These are phyloP conservation scores for Medauroidea extradentata DNA, from an alignment of 1,140 invertebrate species.

Conservation along the genomic window DNA sequence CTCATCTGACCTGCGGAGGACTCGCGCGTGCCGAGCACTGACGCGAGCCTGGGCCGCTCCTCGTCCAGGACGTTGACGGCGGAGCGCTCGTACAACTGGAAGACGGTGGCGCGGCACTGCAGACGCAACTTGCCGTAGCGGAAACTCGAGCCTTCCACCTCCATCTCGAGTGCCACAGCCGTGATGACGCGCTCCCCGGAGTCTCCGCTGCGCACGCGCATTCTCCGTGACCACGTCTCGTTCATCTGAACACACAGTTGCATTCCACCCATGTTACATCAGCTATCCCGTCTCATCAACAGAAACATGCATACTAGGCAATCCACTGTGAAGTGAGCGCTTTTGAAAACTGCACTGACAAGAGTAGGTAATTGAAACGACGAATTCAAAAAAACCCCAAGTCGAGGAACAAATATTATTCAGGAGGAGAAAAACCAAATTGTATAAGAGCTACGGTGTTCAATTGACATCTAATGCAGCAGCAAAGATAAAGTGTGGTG, in stretches of 20 bases:
- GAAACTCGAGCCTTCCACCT: conserved; percentile 55
- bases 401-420: no score
- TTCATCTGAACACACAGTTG: conserved; percentile 10
- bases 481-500: no score
- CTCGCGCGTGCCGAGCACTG: conserved; percentile 60
- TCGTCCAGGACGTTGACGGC: conserved; percentile 53
- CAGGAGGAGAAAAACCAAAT: no score
- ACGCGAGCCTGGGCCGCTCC: conserved; percentile 59
- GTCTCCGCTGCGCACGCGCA: conserved; percentile 7
- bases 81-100: conserved; percentile 52
- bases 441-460: no score
- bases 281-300: no score
- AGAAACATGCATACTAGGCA: no score
- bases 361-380: no score
- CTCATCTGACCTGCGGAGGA: conserved; percentile 36
- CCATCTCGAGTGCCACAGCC: conserved; percentile 43
- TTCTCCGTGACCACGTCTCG: conserved; percentile 8
- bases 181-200: not conserved
- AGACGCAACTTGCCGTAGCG: conserved; percentile 55
- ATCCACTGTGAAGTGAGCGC: no score
- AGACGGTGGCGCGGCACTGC: conserved; percentile 57
- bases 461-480: no score
- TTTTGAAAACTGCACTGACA: no score
- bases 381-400: no score
- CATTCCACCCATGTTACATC: no score